Percentiles rank a stretch among this genome's conserved stretches.
phyloP scores from a whole-genome alignment of 1,140 invertebrate genomes.

The Brachionus calyciflorus region DNA sequence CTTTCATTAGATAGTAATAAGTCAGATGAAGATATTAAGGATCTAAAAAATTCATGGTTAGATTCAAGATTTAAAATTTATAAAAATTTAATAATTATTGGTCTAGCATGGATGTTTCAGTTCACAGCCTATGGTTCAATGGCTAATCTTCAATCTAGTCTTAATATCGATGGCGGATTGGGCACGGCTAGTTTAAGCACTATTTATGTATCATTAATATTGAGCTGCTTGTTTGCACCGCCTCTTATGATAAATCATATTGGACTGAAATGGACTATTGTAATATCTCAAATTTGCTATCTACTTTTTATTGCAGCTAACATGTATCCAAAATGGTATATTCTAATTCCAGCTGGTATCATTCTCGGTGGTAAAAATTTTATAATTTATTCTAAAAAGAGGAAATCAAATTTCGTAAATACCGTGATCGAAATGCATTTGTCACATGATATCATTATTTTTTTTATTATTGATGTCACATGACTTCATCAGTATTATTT shows the following conservation, averaged over 20 bases:
- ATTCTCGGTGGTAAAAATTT: not conserved
- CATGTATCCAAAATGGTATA: conserved; percentile 74
- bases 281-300: conserved; percentile 83
- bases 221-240: conserved; percentile 87
- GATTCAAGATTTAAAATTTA: not conserved
- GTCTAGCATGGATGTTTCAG: not conserved
- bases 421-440: no score
- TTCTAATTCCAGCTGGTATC: conserved; percentile 11
- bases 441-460: no score
- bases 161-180: not conserved
- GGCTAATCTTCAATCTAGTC: not conserved
- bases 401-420: no score
- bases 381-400: not conserved
- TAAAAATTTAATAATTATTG: not conserved
- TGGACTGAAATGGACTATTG: conserved; percentile 91
- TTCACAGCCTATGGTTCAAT: not conserved
- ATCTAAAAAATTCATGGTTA: not conserved
- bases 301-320: conserved; percentile 87
- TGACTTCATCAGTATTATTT: no score
- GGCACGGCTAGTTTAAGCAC: conserved; percentile 67
- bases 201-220: conserved; percentile 79
- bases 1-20: no score
- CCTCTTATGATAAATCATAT: conserved; percentile 74
- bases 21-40: not conserved
- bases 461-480: no score